phyloP scores from a whole-genome alignment of 2,888 invertebrate species.

The Netelia virgata region DNA sequence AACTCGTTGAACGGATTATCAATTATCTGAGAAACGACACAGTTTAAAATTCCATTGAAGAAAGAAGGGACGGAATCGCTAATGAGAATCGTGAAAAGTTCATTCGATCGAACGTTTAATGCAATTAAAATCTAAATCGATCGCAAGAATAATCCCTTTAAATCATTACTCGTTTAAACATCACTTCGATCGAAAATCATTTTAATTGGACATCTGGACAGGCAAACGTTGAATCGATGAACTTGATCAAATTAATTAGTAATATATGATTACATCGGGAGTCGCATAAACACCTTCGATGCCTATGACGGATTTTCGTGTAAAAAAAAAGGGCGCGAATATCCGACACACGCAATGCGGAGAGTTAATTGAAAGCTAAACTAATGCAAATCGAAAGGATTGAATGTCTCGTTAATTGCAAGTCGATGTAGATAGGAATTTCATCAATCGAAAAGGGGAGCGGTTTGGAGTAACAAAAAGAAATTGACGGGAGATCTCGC shows the following conservation, averaged over 20 bases:
- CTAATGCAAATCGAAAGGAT: background rate
- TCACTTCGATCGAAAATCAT: background rate
- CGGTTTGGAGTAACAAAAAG: background rate
- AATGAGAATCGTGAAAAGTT: background rate
- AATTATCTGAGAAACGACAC: background rate
- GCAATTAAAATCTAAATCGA: no score
- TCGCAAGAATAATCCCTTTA: no score
- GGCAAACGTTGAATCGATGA: background rate
- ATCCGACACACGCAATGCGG: background rate
- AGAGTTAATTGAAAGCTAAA: background rate
- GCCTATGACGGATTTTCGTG: background rate
- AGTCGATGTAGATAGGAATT: background rate
- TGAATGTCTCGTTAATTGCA: background rate
- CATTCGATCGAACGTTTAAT: background rate
- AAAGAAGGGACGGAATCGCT: background rate
- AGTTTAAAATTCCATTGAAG: background rate
- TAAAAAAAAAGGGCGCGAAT: background rate
- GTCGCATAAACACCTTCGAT: background rate
- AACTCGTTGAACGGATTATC: background rate
- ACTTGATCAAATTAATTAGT: background rate
- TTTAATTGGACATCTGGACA: background rate
- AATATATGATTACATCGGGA: background rate
- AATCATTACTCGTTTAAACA: no score
- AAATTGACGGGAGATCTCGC: constrained; percentile 1
- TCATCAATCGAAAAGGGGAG: background rate